Base-by-base conservation (phyloP, 35 echinoderm and acorn worm species). In the Ophiothrix spiculata region DNA sequence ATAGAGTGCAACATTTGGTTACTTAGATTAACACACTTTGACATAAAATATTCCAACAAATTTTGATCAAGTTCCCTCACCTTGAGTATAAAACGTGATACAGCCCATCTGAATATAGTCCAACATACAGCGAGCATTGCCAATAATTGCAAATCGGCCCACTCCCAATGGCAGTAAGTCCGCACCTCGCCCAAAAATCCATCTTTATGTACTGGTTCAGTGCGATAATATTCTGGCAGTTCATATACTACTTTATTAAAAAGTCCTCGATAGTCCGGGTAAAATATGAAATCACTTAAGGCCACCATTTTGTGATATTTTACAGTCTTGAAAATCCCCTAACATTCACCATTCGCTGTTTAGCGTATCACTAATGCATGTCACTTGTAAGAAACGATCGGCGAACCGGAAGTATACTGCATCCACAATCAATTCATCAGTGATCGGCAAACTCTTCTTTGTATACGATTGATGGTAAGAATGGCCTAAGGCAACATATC, bases 221-320 rank as follows among this genome's bases (percentile, higher is more conserved):
- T 90, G 35, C 56, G 83, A 80, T 94, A 94, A 45, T 94, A 94
- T 56, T 90, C 87, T 23, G 92, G 92, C 83, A 94, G 40, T 28
- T 94, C 92, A 25, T 31, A 32, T 19, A 94, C 15, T 35, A 85
- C 88, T 82, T 85, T 94, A 69, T 80, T 90, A 41, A 94, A 32
- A 56, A 94, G 69, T 36, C 82, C 64, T 13, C 73, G 23, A n/a
- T 94, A 94, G 46, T 94, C 83, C 32, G 92, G 92, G 54, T 87
- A 90, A 56, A 85, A 85, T 16, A 94, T 86, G 78, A 88, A 90
- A 32, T 89, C 92, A 39, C 49, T 28, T 6, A 82, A 49, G 49
- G 31, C 38, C 38, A 45, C 31, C 38, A 42, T 82, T 45, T 82
- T 74, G 42, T 49, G 42, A 49, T 49, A 10, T 49, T 49, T n/a